Evolutionary conservation across 1,140 invertebrate species (phyloP).

Genomic region (Macrobrachium rosenbergii): DNA sequence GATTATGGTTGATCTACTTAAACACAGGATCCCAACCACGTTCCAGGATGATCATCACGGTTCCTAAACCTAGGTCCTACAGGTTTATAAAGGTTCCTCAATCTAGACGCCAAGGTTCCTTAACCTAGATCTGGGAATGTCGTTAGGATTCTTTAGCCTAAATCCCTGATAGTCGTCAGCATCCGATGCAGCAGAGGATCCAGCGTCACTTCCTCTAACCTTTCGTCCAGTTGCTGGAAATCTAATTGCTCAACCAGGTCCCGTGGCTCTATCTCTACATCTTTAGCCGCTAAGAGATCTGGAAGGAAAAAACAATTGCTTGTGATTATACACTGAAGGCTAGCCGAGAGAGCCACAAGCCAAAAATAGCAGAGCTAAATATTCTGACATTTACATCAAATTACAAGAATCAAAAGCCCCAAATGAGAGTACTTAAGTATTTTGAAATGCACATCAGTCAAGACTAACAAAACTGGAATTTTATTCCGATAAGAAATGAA

Average conservation of each 20-base stretch:
- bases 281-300: conserved; percentile 44
- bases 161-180: conserved; percentile 41
- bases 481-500: too few species aligned
- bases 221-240: conserved; percentile 45
- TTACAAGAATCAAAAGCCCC: too few species aligned
- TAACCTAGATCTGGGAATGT: too few species aligned
- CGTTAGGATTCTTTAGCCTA: conserved; percentile 4
- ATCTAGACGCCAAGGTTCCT: neutral
- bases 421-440: too few species aligned
- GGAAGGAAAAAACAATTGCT: neutral
- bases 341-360: neutral
- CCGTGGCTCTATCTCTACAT: conserved; percentile 40
- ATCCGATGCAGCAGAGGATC: conserved; percentile 26
- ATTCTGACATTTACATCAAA: too few species aligned
- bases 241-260: conserved; percentile 54
- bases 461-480: too few species aligned
- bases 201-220: conserved; percentile 32
- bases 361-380: neutral
- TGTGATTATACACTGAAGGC: neutral
- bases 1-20: too few species aligned
- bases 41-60: too few species aligned
- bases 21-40: too few species aligned
- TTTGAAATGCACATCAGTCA: too few species aligned
- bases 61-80: too few species aligned
- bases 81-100: neutral